A percentile compares a stretch with the other conserved stretches of the same genome.
Conservation (phyloP, 2,888 invertebrate species). For the Mechanitis messenoides region DNA sequence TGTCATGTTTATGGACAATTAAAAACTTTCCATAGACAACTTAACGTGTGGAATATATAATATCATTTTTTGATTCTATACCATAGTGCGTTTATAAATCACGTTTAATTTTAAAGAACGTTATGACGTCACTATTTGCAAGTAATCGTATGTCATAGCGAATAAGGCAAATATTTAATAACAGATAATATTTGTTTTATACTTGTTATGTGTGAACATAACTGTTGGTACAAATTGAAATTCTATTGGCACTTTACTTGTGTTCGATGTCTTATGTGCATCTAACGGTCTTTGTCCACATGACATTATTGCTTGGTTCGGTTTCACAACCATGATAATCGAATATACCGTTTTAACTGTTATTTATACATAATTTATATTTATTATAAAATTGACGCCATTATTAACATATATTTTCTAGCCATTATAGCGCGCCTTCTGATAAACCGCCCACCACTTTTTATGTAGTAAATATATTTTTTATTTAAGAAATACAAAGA, state of each 20-base stretch:
- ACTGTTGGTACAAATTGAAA: conserved; percentile 1
- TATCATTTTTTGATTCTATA: too few species aligned
- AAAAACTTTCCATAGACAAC: too few species aligned
- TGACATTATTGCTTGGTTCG: conserved; percentile 20
- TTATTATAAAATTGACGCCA: conserved; percentile 13
- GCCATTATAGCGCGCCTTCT: conserved; percentile 28
- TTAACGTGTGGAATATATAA: too few species aligned
- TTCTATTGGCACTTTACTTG: conserved; percentile 1
- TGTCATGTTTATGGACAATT: too few species aligned
- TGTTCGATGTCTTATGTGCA: conserved; percentile 18
- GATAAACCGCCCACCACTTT: conserved; percentile 17
- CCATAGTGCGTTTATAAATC: too few species aligned
- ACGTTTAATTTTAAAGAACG: too few species aligned
- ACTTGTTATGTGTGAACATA: conserved; percentile 3
- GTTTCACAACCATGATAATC: conserved; percentile 25
- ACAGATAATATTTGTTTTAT: background rate
- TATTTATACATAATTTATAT: conserved; percentile 25
- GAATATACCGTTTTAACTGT: conserved; percentile 26
- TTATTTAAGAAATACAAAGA: too few species aligned
- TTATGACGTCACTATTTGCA: too few species aligned
- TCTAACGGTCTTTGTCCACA: conserved; percentile 33
- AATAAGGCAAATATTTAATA: too few species aligned
- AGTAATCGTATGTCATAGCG: too few species aligned
- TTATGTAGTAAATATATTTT: conserved; percentile 2
- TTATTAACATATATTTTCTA: conserved; percentile 29